Base-by-base conservation (phyloP, 1,140 invertebrate genomes). In the Watersipora subatra region DNA sequence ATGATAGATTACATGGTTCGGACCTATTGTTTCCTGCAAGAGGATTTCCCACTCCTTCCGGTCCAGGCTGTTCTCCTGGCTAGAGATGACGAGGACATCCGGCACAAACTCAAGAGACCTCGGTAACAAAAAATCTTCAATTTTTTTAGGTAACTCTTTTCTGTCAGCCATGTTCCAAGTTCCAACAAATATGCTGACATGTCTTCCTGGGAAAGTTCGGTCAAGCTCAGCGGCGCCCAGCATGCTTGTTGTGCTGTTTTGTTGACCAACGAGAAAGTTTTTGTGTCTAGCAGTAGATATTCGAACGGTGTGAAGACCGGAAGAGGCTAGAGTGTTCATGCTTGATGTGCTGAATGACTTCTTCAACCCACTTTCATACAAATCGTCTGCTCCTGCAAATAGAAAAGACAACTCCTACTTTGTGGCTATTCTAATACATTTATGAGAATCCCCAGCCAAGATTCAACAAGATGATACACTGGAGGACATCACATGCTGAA, bases 151-250 rank as follows among this genome's bases (percentile, higher is more conserved):
- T 29, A 83, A 78, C 62, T 78, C 72, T 73, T 80, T 80, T 75
- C 88, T 85, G 84, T 91, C 89, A 17, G 89, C 89, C 91, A 96
- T 94, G 78, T 97, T 97, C 93, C 93, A 97, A 2, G 91, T 92
- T 17, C 90, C 91, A 64, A 94, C 86, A 82, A 92, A 93, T 68
- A 97, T 87, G 27, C 72, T 87, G 0, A 95, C 80, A 80, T 90
- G 87, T 69, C 89, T 84, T 72, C 89, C 87, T 2, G 91, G 90
- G 72, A 96, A 86, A 26, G 90, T 88, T 75, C 89, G 86, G 69
- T 91, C 87, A 56, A 97, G 81, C 75, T 95, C 92, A 27, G 85
- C 84, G 7, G 87, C 82, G 12, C 92, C 91, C 1, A 95, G 78
- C 19, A 95, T 75, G 7, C 69, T 67, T 19, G 69, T 62, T 29